Conservation (phyloP, 2,113 vertebrate genomes). For the Erpornis zantholeuca region DNA sequence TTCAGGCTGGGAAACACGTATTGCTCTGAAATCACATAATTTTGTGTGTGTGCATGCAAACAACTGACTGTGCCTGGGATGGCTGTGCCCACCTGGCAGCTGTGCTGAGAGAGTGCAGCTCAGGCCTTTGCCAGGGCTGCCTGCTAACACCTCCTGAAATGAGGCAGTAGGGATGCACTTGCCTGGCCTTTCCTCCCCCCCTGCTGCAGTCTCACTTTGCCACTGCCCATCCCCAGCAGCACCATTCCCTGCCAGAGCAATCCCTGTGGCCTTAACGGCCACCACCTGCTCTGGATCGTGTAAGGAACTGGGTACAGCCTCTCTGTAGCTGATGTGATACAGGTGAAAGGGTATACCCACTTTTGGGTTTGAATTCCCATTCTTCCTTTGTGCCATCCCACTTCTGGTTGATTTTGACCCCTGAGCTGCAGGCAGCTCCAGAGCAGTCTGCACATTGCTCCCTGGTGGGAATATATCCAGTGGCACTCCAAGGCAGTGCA, state of each 20-base stretch:
- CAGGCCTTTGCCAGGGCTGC: neutral
- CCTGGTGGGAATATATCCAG: neutral
- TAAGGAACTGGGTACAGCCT: neutral
- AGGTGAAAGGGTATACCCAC: neutral
- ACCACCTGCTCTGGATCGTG: neutral
- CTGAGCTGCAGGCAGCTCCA: neutral
- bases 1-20: neutral
- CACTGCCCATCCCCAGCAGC: neutral
- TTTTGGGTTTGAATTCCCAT: rapidly evolving
- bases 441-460: neutral
- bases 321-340: neutral
- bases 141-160: neutral
- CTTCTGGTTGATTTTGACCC: neutral
- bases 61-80: neutral
- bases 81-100: neutral
- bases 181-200: rapidly evolving
- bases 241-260: neutral
- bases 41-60: rapidly evolving
- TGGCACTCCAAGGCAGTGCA: no score
- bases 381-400: neutral
- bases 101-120: neutral
- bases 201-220: neutral
- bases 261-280: neutral
- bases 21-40: neutral
- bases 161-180: rapidly evolving